Percentiles rank a stretch among this genome's conserved stretches.
Conservation (phyloP, 2,797 vertebrate species). For the Malurus leucopterus region DNA sequence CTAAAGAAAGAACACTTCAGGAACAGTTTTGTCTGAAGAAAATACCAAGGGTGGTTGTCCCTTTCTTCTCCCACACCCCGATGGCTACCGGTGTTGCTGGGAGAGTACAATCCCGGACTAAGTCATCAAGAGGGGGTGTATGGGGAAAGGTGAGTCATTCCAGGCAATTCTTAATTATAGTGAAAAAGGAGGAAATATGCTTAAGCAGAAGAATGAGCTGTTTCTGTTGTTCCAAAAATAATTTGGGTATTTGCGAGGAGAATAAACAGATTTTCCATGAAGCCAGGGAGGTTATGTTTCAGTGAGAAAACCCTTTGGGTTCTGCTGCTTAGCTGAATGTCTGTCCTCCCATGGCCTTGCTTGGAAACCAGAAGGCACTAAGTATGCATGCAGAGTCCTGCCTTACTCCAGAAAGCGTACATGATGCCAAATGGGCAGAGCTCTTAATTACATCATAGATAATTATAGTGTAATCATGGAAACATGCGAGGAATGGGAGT, state of each 20-base stretch:
- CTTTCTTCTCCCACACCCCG: not conserved
- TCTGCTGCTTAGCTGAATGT: not conserved
- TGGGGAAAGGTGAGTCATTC: not conserved
- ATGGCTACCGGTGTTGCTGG: not conserved
- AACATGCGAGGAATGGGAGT: conserved; percentile 45
- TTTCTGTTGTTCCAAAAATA: not conserved
- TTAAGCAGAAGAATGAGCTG: not conserved
- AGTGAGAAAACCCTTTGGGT: not conserved
- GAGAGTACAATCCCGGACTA: not conserved
- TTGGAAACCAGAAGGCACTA: not conserved
- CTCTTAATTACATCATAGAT: conserved; percentile 37
- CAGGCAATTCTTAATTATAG: not conserved
- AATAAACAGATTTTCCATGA: not conserved
- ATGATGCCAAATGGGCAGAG: conserved; percentile 26
- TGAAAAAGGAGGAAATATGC: not conserved
- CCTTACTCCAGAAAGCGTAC: not conserved
- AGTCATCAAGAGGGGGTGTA: not conserved
- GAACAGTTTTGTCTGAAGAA: conserved; percentile 5
- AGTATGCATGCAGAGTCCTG: not conserved
- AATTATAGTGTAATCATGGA: conserved; percentile 16
- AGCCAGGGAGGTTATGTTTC: not conserved
- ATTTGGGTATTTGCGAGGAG: rapidly evolving
- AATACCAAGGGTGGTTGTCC: not conserved
- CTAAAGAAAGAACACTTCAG: conserved; percentile 18
- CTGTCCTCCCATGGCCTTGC: not conserved